Evolutionary conservation across 1,140 invertebrate species (phyloP).

Genomic region (Macrostomum lignano): DNA sequence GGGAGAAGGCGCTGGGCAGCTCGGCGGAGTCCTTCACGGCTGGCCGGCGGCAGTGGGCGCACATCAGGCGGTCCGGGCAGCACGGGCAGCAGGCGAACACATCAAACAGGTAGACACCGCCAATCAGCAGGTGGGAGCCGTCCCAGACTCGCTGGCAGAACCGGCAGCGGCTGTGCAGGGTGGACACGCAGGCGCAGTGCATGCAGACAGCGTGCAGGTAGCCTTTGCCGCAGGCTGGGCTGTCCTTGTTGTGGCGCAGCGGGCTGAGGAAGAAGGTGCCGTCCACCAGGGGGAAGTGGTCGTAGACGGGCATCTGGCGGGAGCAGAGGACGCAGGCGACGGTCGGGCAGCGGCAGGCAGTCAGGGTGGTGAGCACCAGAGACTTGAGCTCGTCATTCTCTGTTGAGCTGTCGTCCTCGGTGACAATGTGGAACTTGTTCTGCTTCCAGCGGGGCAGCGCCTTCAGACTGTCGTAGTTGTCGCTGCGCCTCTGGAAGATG

Average conservation of each 20-base stretch:
- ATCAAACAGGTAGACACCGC: slow-evolving; percentile 88
- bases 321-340: slow-evolving; percentile 50
- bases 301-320: slow-evolving; percentile 59
- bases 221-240: not conserved
- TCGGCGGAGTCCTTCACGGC: too few species aligned
- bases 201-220: slow-evolving; percentile 62
- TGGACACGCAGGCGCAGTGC: slow-evolving; percentile 36
- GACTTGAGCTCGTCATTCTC: slow-evolving; percentile 80
- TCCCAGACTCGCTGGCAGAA: slow-evolving; percentile 56
- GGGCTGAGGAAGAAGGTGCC: slow-evolving; percentile 87
- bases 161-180: not conserved
- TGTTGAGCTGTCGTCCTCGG: slow-evolving; percentile 82
- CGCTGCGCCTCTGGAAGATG: too few species aligned
- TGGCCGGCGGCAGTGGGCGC: slow-evolving; percentile 18
- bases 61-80: slow-evolving; percentile 56
- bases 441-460: slow-evolving; percentile 59
- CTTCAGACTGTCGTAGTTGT: too few species aligned
- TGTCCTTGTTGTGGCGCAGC: slow-evolving; percentile 9
- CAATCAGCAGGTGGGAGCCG: slow-evolving; percentile 49
- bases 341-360: slow-evolving; percentile 44
- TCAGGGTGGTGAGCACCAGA: slow-evolving; percentile 62
- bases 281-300: slow-evolving; percentile 76
- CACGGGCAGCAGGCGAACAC: slow-evolving; percentile 84
- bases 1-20: slow-evolving; percentile 64
- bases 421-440: slow-evolving; percentile 51